Evolutionary conservation across 2,888 invertebrate species (phyloP).

Genomic region (Athalia rosae): DNA sequence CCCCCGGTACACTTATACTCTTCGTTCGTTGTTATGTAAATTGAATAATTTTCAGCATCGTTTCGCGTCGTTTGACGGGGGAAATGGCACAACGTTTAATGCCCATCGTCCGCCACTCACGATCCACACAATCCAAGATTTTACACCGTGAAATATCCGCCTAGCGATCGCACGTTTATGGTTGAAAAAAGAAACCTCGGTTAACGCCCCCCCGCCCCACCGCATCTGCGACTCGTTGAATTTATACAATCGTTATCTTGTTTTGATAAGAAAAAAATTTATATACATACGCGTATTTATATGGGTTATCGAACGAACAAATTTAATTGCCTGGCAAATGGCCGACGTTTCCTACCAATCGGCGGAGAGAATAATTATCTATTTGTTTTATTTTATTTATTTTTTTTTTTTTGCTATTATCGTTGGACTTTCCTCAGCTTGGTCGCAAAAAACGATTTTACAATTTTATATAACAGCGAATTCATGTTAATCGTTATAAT

Average conservation of each 20-base stretch:
- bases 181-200: not conserved
- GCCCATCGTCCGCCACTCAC: not conserved
- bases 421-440: too few species aligned
- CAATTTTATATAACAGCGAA: not conserved
- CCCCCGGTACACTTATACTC: constrained; percentile 41
- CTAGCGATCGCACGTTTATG: not conserved
- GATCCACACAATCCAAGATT: not conserved
- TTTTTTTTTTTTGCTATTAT: too few species aligned
- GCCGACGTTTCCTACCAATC: too few species aligned
- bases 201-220: too few species aligned
- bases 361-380: too few species aligned
- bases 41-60: constrained; percentile 42
- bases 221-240: constrained; percentile 4
- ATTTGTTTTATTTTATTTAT: too few species aligned
- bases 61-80: not conserved
- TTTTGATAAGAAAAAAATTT: too few species aligned
- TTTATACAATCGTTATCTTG: too few species aligned
- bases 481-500: too few species aligned
- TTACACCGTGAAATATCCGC: not conserved
- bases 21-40: constrained; percentile 35
- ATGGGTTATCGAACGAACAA: too few species aligned
- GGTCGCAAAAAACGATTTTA: not conserved
- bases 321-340: too few species aligned
- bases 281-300: too few species aligned
- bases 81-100: not conserved